Percentiles rank a stretch among this genome's conserved stretches.
phyloP scores from a whole-genome alignment of 2,113 vertebrate genomes.

The Progne subis region DNA sequence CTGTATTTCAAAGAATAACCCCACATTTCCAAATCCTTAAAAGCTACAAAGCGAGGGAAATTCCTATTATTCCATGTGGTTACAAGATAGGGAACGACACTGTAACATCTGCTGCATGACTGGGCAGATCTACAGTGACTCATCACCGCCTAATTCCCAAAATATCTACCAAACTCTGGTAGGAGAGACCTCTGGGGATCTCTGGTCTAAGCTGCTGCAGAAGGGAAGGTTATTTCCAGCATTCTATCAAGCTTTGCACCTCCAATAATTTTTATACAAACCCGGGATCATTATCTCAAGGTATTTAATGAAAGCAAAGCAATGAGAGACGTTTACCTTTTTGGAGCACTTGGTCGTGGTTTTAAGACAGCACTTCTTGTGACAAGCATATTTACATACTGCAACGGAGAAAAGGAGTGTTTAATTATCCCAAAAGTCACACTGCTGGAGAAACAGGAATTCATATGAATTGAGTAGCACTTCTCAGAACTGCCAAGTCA shows the following conservation, averaged over 20 bases:
- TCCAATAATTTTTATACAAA: neutral
- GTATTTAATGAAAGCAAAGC: neutral
- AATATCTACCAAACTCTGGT: neutral
- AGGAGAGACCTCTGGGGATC: neutral
- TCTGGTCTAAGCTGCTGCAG: neutral
- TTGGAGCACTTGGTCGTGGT: constrained; percentile 92
- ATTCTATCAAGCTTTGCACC: neutral
- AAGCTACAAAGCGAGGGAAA: neutral
- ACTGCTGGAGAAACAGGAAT: neutral
- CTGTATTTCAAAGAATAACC: neutral
- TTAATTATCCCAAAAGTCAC: neutral
- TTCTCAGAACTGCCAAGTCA: neutral
- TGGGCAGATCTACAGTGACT: neutral
- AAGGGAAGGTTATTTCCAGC: neutral
- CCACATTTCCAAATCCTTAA: neutral
- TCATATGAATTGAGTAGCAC: neutral
- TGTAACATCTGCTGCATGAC: neutral
- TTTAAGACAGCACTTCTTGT: constrained; percentile 96
- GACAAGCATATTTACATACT: constrained; percentile 98
- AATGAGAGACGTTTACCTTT: constrained; percentile 82
- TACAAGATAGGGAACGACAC: neutral
- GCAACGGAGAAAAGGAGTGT: constrained; percentile 62
- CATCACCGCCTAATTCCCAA: neutral
- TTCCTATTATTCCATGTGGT: neutral
- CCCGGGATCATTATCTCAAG: neutral